Evolutionary conservation across 2,888 invertebrate genomes (phyloP).

Genomic region (Macaria notata): DNA sequence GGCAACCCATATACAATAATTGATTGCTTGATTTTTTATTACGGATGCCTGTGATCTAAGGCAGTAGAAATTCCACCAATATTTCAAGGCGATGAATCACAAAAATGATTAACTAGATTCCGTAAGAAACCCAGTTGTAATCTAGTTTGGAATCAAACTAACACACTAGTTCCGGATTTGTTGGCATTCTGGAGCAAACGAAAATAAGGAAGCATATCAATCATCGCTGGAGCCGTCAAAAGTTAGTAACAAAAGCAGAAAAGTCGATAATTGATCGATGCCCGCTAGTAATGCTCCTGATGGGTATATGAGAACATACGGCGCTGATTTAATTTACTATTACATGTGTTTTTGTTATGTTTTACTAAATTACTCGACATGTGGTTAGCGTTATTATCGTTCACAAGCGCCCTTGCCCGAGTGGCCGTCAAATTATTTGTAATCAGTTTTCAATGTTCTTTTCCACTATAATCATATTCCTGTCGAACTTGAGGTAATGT

Average conservation of each 20-base stretch:
- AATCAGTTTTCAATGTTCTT: constrained; percentile 32
- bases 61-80: too few species aligned
- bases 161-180: constrained; percentile 1
- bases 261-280: constrained; percentile 8
- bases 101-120: constrained; percentile 8
- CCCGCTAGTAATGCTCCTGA: background rate
- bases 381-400: too few species aligned
- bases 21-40: too few species aligned
- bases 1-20: too few species aligned
- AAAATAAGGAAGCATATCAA: constrained; percentile 8
- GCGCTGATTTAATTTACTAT: too few species aligned
- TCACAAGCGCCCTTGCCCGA: too few species aligned
- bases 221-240: constrained; percentile 1
- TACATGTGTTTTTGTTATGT: too few species aligned
- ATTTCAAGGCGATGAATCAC: constrained; percentile 1
- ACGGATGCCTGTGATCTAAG: too few species aligned
- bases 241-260: constrained; percentile 9
- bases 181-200: constrained; percentile 2
- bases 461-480: constrained; percentile 26
- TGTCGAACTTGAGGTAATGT: constrained; percentile 27
- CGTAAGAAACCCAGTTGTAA: constrained; percentile 5
- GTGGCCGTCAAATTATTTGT: constrained; percentile 9
- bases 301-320: background rate
- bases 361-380: too few species aligned
- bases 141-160: constrained; percentile 2